Evolutionary conservation across 2,888 invertebrate species (phyloP).

Genomic region (Drosophila glabriapex): DNA sequence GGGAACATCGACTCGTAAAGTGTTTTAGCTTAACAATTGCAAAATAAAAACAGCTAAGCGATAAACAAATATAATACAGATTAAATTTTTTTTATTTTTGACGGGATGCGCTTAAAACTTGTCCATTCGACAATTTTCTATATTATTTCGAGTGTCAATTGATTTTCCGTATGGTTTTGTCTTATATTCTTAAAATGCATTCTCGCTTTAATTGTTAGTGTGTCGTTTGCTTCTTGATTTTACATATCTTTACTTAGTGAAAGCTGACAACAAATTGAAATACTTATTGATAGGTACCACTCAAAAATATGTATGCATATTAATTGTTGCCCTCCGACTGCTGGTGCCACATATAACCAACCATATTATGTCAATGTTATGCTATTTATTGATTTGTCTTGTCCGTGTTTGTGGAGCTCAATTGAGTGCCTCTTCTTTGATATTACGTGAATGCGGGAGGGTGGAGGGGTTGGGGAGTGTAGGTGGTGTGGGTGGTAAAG

Average conservation of each 20-base stretch:
- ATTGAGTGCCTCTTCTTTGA: constrained; percentile 25
- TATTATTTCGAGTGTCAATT: constrained; percentile 35
- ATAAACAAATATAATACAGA: constrained; percentile 1
- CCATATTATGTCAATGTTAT: constrained; percentile 21
- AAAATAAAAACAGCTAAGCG: constrained; percentile 66
- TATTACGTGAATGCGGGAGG: constrained; percentile 19
- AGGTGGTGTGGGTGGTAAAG: not conserved
- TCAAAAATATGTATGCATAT: constrained; percentile 61
- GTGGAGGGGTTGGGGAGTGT: not conserved
- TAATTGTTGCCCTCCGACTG: constrained; percentile 20
- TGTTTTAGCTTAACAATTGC: constrained; percentile 74
- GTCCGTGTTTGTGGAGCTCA: constrained; percentile 31
- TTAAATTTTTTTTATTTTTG: not conserved
- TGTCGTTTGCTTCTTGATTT: constrained; percentile 32
- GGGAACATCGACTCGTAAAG: constrained; percentile 30
- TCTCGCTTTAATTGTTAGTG: constrained; percentile 51
- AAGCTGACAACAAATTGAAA: constrained; percentile 80
- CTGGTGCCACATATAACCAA: constrained; percentile 29
- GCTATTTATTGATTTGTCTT: constrained; percentile 56
- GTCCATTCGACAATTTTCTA: constrained; percentile 23
- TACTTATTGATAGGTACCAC: constrained; percentile 77
- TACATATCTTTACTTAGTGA: constrained; percentile 72
- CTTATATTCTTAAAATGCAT: constrained; percentile 62
- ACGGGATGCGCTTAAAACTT: constrained; percentile 28
- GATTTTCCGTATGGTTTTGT: constrained; percentile 35